phyloP scores from a whole-genome alignment of 2,797 vertebrate species.

The Molossus molossus region DNA sequence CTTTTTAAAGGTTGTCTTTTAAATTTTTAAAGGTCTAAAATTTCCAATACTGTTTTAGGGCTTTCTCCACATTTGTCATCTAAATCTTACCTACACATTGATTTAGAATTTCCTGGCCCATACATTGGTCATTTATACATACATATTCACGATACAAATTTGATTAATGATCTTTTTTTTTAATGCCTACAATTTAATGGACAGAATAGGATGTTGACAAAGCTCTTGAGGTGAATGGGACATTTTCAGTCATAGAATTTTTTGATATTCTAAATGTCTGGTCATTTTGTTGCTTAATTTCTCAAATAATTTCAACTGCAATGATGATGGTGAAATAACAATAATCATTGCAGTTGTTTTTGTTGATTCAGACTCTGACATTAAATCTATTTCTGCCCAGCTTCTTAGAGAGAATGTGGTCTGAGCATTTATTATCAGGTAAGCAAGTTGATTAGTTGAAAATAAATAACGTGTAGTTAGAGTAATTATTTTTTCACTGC shows the following conservation, averaged over 20 bases:
- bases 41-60: background rate
- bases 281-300: background rate
- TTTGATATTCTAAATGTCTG: background rate
- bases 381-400: slow-evolving; percentile 31
- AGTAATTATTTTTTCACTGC: background rate
- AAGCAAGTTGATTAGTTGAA: slow-evolving; percentile 3
- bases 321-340: background rate
- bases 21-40: slow-evolving; percentile 48
- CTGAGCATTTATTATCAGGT: slow-evolving; percentile 4
- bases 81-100: background rate
- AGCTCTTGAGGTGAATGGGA: background rate
- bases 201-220: background rate
- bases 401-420: background rate
- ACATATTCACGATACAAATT: background rate
- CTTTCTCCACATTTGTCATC: slow-evolving; percentile 46
- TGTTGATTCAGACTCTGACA: slow-evolving; percentile 2
- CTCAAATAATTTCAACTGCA: slow-evolving; percentile 16
- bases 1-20: slow-evolving; percentile 36
- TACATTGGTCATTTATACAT: background rate
- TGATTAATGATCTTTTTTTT: slow-evolving; percentile 51
- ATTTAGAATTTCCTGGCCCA: background rate
- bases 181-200: background rate
- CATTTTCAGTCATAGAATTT: slow-evolving; percentile 43
- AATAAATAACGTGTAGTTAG: background rate
- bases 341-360: slow-evolving; percentile 54